Evolutionary conservation across 92 coral and sea anemone genomes (phyloP).

Genomic region (Epizoanthus illoricatus): DNA sequence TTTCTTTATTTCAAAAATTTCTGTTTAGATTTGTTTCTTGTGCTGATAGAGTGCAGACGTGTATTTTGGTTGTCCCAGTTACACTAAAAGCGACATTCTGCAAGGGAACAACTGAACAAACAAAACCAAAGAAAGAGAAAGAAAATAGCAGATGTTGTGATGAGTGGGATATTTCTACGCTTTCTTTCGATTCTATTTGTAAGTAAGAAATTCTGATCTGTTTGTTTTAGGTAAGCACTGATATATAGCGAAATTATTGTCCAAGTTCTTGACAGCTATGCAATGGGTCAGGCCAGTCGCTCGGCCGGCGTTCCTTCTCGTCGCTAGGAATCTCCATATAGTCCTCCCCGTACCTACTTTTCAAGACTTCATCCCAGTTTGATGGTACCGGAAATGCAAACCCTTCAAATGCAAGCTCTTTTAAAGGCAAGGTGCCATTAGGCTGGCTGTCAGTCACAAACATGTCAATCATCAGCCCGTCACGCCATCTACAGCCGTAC

Average conservation of each 20-base stretch:
- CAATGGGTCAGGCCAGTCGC: slow-evolving; percentile 47
- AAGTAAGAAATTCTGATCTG: too few relatives aligned
- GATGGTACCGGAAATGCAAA: slow-evolving; percentile 55
- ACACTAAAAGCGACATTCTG: neutral
- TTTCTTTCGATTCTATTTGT: too few relatives aligned
- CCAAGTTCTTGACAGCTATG: slow-evolving; percentile 60
- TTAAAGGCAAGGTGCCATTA: slow-evolving; percentile 43
- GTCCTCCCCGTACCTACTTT: slow-evolving; percentile 27
- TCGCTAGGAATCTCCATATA: slow-evolving; percentile 57
- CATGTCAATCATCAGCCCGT: slow-evolving; percentile 70
- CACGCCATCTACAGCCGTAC: slow-evolving; percentile 67
- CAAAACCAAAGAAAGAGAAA: neutral
- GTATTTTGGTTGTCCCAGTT: neutral
- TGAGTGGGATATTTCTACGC: too few relatives aligned
- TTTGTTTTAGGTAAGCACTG: too few relatives aligned
- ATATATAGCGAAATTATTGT: neutral
- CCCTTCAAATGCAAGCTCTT: slow-evolving; percentile 62
- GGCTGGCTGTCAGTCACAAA: slow-evolving; percentile 38
- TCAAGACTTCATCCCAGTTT: slow-evolving; percentile 52
- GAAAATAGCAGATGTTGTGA: too few relatives aligned
- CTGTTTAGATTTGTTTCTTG: neutral
- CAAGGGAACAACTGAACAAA: neutral
- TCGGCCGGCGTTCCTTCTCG: slow-evolving; percentile 32
- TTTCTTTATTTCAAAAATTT: neutral
- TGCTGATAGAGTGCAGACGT: neutral